phyloP scores from a whole-genome alignment of 2,888 invertebrate species.

The Nemurella pictetii region DNA sequence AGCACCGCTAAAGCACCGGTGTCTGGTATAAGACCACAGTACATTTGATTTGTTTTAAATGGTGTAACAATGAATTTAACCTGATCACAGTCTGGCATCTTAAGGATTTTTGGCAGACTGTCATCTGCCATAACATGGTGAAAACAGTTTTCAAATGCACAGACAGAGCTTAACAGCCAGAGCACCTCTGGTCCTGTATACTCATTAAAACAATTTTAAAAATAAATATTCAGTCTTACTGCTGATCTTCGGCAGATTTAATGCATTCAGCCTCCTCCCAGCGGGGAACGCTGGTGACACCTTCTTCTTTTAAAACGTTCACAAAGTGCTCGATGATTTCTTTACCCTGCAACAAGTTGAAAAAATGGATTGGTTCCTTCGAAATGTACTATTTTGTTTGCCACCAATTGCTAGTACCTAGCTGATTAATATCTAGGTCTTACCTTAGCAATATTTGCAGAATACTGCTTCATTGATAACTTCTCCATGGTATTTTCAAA shows the following conservation, averaged over 20 bases:
- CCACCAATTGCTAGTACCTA: neutral
- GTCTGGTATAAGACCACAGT: no score
- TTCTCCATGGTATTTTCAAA: slow-evolving; percentile 94
- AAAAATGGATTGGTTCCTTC: neutral
- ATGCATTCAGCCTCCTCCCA: slow-evolving; percentile 58
- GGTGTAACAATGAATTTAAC: no score
- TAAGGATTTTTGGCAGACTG: no score
- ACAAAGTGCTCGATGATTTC: slow-evolving; percentile 93
- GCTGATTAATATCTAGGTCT: neutral
- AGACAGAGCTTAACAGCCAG: no score
- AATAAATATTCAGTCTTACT: neutral
- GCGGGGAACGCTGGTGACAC: slow-evolving; percentile 65
- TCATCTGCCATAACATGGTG: no score
- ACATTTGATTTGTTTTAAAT: no score
- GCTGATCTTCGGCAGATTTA: neutral
- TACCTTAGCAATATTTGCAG: slow-evolving; percentile 77
- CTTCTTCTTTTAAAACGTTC: slow-evolving; percentile 73
- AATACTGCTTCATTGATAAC: slow-evolving; percentile 94
- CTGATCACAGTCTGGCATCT: no score
- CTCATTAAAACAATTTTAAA: neutral
- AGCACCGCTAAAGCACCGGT: no score
- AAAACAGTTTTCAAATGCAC: no score
- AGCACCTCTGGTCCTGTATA: slow-evolving; percentile 7
- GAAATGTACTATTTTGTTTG: slow-evolving; percentile 27
- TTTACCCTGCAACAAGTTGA: slow-evolving; percentile 68